Percentiles rank a stretch among this genome's conserved stretches.
Evolutionary conservation across 2,888 invertebrate genomes (phyloP).

Genomic region (Heliconius charithonia): DNA sequence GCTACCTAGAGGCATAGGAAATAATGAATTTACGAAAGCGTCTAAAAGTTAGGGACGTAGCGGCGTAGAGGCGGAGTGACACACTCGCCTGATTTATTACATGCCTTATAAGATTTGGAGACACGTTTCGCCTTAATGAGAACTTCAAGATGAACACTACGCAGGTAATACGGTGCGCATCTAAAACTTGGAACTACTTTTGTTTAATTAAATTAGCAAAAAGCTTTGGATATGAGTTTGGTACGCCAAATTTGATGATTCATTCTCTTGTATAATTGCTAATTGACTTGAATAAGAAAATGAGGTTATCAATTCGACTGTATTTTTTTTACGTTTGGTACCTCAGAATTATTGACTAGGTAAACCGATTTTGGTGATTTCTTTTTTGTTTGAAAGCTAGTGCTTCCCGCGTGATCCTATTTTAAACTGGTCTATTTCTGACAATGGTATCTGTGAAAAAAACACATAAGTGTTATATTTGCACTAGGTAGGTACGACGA

Average conservation of each 20-base stretch:
- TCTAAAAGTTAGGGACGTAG: slow-evolving; percentile 55
- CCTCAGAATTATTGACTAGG: too few relatives aligned
- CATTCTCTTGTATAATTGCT: not conserved
- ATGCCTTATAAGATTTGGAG: slow-evolving; percentile 36
- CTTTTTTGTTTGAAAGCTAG: too few relatives aligned
- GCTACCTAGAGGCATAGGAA: slow-evolving; percentile 18
- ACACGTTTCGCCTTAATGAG: slow-evolving; percentile 37
- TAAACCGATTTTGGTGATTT: too few relatives aligned
- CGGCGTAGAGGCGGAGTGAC: slow-evolving; percentile 41
- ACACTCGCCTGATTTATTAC: slow-evolving; percentile 45
- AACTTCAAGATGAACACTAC: slow-evolving; percentile 35
- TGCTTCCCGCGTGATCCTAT: too few relatives aligned
- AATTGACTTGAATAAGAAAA: too few relatives aligned
- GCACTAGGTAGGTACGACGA: too few relatives aligned
- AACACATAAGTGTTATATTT: too few relatives aligned
- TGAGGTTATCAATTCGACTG: too few relatives aligned
- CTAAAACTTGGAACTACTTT: slow-evolving; percentile 13
- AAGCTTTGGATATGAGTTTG: not conserved
- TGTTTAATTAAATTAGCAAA: slow-evolving; percentile 10
- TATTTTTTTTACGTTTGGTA: too few relatives aligned
- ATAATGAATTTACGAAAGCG: slow-evolving; percentile 60
- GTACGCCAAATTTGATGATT: not conserved
- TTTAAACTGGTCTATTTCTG: too few relatives aligned
- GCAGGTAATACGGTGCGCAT: slow-evolving; percentile 22
- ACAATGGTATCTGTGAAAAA: too few relatives aligned